Conservation (phyloP, 2,113 vertebrate species). For the Semicossyphus pulcher region DNA sequence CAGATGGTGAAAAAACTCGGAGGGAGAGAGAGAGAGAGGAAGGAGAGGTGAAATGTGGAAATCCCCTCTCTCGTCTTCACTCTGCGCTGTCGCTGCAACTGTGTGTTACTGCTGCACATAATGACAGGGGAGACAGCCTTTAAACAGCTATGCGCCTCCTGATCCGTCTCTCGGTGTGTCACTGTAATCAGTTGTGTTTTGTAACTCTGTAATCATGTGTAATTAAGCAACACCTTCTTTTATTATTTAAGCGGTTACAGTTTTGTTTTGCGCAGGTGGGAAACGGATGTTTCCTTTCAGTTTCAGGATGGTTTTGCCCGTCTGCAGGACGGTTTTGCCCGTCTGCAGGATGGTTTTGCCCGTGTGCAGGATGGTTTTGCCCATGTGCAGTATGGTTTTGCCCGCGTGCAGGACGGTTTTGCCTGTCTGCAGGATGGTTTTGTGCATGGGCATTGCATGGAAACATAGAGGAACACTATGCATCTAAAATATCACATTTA, state of each 20-base stretch:
- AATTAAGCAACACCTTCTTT: constrained; percentile 40
- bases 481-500: no score
- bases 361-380: neutral
- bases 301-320: neutral
- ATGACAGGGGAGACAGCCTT: constrained; percentile 66
- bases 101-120: constrained; percentile 52
- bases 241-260: constrained; percentile 5
- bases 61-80: constrained; percentile 59
- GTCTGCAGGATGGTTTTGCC: neutral
- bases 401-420: no score
- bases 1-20: constrained; percentile 47
- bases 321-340: neutral
- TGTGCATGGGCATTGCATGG: no score
- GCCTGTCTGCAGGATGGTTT: no score
- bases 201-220: constrained; percentile 38
- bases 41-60: constrained; percentile 50
- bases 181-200: constrained; percentile 47
- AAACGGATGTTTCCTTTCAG: neutral
- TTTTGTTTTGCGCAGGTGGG: neutral
- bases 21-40: constrained; percentile 14
- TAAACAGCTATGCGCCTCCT: constrained; percentile 26
- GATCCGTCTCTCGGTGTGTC: constrained; percentile 12
- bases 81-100: constrained; percentile 28
- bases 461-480: no score
- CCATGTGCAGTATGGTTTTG: neutral